phyloP scores from a whole-genome alignment of 2,113 vertebrate species.

The Coreoperca whiteheadi region DNA sequence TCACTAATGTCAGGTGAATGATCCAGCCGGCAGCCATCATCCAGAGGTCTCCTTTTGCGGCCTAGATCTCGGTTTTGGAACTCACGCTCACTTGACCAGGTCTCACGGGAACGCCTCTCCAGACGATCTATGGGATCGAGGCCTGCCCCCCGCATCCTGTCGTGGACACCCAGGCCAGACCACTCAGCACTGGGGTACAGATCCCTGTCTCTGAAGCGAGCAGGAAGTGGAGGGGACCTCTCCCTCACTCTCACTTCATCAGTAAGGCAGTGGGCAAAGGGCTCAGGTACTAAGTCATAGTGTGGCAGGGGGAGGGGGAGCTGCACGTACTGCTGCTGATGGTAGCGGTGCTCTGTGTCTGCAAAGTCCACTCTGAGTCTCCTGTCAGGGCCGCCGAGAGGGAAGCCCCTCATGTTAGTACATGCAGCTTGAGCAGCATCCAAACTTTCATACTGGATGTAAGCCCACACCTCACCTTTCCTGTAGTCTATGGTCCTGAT shows the following conservation, averaged over 20 bases:
- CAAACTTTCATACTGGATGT: constrained; percentile 98
- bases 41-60: constrained; percentile 88
- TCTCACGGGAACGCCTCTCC: constrained; percentile 88
- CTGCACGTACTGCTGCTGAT: constrained; percentile 92
- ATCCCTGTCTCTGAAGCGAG: constrained; percentile 93
- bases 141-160: constrained; percentile 84
- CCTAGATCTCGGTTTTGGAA: constrained; percentile 86
- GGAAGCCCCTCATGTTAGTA: constrained; percentile 96
- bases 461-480: constrained; percentile 97
- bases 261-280: constrained; percentile 90
- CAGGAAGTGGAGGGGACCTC: constrained; percentile 88
- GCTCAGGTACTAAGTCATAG: constrained; percentile 91
- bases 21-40: constrained; percentile 89
- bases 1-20: constrained; percentile 91
- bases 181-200: constrained; percentile 90
- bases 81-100: constrained; percentile 88
- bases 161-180: constrained; percentile 89
- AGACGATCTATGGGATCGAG: constrained; percentile 91
- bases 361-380: constrained; percentile 98
- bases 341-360: constrained; percentile 94
- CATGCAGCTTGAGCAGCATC: constrained; percentile 98
- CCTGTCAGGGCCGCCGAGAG: constrained; percentile 92
- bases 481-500: constrained; percentile 98
- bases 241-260: constrained; percentile 90
- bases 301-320: constrained; percentile 90